Evolutionary conservation across 2,888 invertebrate species (phyloP).

Genomic region (Patella caerulea): DNA sequence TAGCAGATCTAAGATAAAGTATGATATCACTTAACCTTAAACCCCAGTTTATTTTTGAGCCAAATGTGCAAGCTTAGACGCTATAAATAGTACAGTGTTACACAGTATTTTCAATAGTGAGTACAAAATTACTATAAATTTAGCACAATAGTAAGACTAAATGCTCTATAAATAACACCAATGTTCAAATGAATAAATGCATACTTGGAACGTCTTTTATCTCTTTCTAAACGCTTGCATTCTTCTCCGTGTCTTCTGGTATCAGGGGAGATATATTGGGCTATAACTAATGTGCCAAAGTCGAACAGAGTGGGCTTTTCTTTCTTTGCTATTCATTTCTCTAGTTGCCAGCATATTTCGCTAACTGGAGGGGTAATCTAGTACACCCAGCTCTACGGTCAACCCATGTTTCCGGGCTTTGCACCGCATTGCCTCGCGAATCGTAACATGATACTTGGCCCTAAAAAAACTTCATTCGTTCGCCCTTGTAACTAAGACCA

Average conservation of each 20-base stretch:
- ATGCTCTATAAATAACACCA: too few relatives aligned
- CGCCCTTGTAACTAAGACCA: too few relatives aligned
- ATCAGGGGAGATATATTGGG: constrained; percentile 7
- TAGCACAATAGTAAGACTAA: too few relatives aligned
- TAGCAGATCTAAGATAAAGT: too few relatives aligned
- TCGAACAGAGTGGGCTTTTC: constrained; percentile 4
- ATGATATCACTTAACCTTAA: too few relatives aligned
- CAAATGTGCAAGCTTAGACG: too few relatives aligned
- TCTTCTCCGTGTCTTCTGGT: neutral
- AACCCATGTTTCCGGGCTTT: constrained; percentile 10
- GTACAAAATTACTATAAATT: too few relatives aligned
- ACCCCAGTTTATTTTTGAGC: too few relatives aligned
- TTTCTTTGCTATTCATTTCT: constrained; percentile 9
- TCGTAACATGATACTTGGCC: neutral
- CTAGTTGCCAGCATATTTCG: constrained; percentile 6
- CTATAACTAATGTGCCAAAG: constrained; percentile 12
- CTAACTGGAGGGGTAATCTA: neutral
- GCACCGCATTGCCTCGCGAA: constrained; percentile 5
- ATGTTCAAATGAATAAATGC: too few relatives aligned
- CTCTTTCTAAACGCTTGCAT: neutral
- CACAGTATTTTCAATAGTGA: too few relatives aligned
- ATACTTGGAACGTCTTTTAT: neutral
- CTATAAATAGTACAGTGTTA: too few relatives aligned
- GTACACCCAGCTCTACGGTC: constrained; percentile 11
- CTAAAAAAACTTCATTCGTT: neutral